Percentiles rank a stretch among this genome's conserved stretches.
phyloP scores from a whole-genome alignment of 2,113 vertebrate genomes.

The Carassius carassius region DNA sequence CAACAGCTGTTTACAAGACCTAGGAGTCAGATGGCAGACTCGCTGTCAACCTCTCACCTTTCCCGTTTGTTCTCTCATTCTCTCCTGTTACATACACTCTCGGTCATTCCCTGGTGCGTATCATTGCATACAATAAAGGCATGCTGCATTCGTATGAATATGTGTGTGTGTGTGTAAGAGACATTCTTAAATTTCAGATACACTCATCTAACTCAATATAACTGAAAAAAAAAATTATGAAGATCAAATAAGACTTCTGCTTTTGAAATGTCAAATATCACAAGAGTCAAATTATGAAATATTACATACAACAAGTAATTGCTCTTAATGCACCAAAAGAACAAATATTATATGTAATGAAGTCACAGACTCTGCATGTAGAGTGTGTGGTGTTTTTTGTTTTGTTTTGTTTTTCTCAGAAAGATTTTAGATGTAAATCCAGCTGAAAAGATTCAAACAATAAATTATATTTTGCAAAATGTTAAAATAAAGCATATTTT shows the following conservation, averaged over 20 bases:
- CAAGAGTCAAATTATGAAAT: no score
- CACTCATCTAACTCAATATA: no score
- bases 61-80: not conserved
- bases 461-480: no score
- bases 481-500: no score
- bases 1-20: constrained; percentile 56
- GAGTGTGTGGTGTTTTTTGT: no score
- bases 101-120: not conserved
- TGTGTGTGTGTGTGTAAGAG: not conserved
- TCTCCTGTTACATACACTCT: not conserved
- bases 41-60: not conserved
- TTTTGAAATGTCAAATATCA: not conserved
- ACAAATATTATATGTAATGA: not conserved
- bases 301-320: not conserved
- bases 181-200: not conserved
- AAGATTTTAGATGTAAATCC: not conserved
- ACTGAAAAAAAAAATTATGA: not conserved
- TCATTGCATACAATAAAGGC: not conserved
- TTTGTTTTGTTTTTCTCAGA: not conserved
- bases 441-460: not conserved
- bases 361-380: not conserved
- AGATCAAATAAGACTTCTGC: not conserved
- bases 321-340: not conserved
- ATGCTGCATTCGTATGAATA: not conserved
- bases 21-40: constrained; percentile 37